Conservation (phyloP, 2,797 vertebrate genomes). For the Mus minutoides region DNA sequence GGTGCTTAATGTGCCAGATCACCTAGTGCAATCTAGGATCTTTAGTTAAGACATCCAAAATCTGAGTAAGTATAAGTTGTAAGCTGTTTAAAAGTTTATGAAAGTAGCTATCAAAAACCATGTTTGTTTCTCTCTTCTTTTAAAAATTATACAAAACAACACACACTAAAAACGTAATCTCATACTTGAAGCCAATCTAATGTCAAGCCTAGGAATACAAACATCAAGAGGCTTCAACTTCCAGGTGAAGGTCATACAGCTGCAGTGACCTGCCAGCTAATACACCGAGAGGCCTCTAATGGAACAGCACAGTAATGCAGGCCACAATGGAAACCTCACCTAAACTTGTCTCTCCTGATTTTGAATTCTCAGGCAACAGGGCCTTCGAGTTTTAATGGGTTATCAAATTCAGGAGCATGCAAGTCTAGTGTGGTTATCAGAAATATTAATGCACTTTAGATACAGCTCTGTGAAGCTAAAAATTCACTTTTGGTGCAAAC, state of each 20-base stretch:
- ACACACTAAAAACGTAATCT: conserved; percentile 64
- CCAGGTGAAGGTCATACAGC: conserved; percentile 64
- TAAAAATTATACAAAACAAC: conserved; percentile 61
- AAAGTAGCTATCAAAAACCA: conserved; percentile 35
- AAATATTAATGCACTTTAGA: conserved; percentile 66
- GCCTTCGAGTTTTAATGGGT: conserved; percentile 65
- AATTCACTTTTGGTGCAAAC: conserved; percentile 77
- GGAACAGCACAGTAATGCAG: conserved; percentile 61
- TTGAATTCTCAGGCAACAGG: conserved; percentile 49
- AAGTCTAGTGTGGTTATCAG: conserved; percentile 61
- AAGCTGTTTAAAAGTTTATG: conserved; percentile 37
- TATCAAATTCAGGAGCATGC: conserved; percentile 61
- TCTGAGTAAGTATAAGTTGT: conserved; percentile 50
- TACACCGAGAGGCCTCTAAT: conserved; percentile 54
- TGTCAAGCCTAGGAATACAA: conserved; percentile 62
- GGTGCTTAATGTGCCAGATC: conserved; percentile 53
- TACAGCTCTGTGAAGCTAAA: conserved; percentile 75
- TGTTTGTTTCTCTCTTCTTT: background rate
- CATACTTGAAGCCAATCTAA: conserved; percentile 52
- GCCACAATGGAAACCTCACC: conserved; percentile 52
- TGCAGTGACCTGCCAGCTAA: conserved; percentile 60
- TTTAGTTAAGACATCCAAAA: conserved; percentile 67
- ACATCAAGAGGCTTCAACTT: conserved; percentile 55
- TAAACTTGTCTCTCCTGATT: conserved; percentile 48
- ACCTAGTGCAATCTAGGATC: conserved; percentile 49